Base-by-base conservation (phyloP, 2,113 vertebrate species). In the Bettongia penicillata region DNA sequence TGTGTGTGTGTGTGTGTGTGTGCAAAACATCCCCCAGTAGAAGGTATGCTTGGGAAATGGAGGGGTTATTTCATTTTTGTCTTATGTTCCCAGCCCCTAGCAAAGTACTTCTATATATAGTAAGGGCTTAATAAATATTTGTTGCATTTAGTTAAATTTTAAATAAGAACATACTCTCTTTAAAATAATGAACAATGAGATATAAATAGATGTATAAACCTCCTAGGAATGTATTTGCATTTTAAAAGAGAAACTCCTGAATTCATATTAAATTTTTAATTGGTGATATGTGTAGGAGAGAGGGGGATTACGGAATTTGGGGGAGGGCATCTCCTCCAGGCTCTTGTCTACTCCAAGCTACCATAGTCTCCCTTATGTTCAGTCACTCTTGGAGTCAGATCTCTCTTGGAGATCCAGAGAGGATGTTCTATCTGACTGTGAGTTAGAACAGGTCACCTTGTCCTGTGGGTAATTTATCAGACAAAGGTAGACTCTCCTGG, bases 391-490 rank as follows among this genome's bases (percentile, higher is more conserved):
- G 68, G 19, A n/a, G n/a, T n/a, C n/a, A n/a, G n/a, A n/a, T n/a
- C n/a, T n/a, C 68, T 84, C 19, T 84, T 43, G n/a, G n/a, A 43
- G 68, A 6, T 43, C 37, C 68, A 84, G 8, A 43, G 16, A 84
- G 16, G n/a, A 43, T 43, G 68, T 16, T 43, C 37, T n/a, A n/a
- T 77, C 68, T 23, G n/a, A 43, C n/a, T 84, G 68, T 84, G n/a
- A 84, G 68, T 84, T 84, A 84, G 68, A 77, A 77, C 37, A 43
- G 26, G 55, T 90, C 48, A 47, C 57, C 47, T 92, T 61, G 37
- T 6, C 51, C 9, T 53, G 92, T 96, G 31, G 95, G 93, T 49
- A 94, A 89, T 94, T 91, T 93, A 95, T 92, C 8, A 50, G 47
- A 91, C 91, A 51, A 2, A 47, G 51, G 24, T 52, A 94, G 31